Base-by-base conservation (phyloP, 2,888 invertebrate genomes). In the Nemapogon koenigi region DNA sequence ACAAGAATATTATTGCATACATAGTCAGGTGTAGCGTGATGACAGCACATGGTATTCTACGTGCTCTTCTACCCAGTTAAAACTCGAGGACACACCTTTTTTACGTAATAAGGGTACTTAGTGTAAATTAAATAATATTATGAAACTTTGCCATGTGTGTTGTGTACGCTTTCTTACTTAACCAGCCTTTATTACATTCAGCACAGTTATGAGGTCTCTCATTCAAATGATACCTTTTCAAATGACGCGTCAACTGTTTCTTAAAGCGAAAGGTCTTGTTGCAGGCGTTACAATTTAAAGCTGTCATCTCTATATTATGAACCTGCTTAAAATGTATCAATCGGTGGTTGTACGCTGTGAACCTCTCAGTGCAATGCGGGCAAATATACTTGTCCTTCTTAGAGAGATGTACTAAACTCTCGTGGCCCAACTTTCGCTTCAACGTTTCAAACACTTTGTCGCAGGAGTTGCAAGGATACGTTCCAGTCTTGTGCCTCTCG, bases 161-260 rank as follows among this genome's bases (percentile, higher is more conserved):
- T 1, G 49, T 51, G 11, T 60, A 35, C 15, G 49, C 50, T 3
- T 41, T 32, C 26, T 45, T 43, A 1, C 43, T 47, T 37, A 58
- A 61, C 42, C 66, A 68, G 1, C 50, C 49, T 47, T 62, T 72
- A 2, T 66, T 69, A 26, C 81, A 81, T 2, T 58, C 46, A 0
- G 55, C 46, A 31, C 81, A 81, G 3, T 56, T 54, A 27, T 64
- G 62, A n/a, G 56, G 47, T 8, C 58, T 50, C 35, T 60, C 55
- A 52, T 60, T 55, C n/a, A 76, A 50, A 38, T 78, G 78, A 3
- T 66, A 52, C 16, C 53, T 50, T 32, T 51, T 60, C 13, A 48
- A 55, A 22, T 69, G 69, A 3, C 48, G 40, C 2, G 49, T 46
- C 38, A 59, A 46, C 48, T 46, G 35, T 50, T 47, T 29, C 52